phyloP scores from a whole-genome alignment of 23 tunicate species.

The Halocynthia aurantium region DNA sequence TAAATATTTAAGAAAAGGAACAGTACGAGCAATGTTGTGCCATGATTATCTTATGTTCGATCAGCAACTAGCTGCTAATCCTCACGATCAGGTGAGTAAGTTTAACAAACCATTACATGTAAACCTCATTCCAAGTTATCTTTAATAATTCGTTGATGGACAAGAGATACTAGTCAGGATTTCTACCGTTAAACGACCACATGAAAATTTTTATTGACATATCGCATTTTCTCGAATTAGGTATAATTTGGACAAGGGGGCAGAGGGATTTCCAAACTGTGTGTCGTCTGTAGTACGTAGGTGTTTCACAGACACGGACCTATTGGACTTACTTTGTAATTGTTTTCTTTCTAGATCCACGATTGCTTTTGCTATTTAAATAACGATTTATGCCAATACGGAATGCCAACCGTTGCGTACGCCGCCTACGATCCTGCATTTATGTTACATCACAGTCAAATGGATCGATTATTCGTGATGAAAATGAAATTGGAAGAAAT shows the following conservation, averaged over 20 bases:
- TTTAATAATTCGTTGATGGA: too few species aligned
- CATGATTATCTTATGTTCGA: constrained; percentile 7
- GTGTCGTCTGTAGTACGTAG: too few species aligned
- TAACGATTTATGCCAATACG: constrained; percentile 10
- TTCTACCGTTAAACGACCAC: too few species aligned
- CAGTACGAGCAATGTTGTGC: constrained; percentile 2
- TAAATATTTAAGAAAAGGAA: constrained; percentile 16
- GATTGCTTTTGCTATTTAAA: constrained; percentile 25
- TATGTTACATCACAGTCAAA: constrained; percentile 39
- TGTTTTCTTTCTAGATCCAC: constrained; percentile 19
- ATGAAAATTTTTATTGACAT: too few species aligned
- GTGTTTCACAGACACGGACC: too few species aligned
- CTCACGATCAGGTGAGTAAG: constrained; percentile 18
- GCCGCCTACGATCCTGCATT: constrained; percentile 46
- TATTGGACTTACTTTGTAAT: too few species aligned
- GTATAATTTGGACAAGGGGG: too few species aligned
- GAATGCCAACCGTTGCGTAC: constrained; percentile 36
- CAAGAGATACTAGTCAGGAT: too few species aligned
- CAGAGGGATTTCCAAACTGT: too few species aligned
- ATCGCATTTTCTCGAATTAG: too few species aligned
- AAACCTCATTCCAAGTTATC: too few species aligned
- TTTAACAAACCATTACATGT: too few species aligned
- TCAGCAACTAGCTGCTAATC: constrained; percentile 6
- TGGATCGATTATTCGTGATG: constrained; percentile 40
- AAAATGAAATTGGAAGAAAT: constrained; percentile 18